These are phyloP conservation scores for Bradysia coprophila DNA, from an alignment of 1,140 invertebrate species.

Conservation along the genomic window DNA sequence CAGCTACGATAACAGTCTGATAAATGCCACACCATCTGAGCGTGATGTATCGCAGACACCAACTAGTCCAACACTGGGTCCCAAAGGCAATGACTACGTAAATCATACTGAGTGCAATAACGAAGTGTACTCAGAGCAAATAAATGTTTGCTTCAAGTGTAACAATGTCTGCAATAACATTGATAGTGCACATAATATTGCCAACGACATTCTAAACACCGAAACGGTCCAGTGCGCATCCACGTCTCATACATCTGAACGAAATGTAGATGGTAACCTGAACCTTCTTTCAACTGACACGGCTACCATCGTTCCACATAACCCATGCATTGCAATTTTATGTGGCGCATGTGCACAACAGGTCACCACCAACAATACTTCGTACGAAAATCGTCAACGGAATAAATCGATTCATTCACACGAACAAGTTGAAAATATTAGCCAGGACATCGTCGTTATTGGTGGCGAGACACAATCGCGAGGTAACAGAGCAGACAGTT, in stretches of 20 bases:
- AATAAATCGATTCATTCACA: neutral
- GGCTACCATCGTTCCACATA: neutral
- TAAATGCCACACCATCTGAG: too few species aligned
- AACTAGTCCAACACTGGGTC: too few species aligned
- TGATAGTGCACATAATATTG: neutral
- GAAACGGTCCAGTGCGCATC: neutral
- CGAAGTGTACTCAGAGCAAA: too few species aligned
- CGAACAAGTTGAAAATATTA: neutral
- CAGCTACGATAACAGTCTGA: too few species aligned
- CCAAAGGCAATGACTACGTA: too few species aligned
- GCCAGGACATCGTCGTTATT: neutral
- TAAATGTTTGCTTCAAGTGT: too few species aligned
- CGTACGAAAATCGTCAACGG: neutral
- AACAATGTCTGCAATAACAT: too few species aligned
- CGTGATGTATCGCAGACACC: too few species aligned
- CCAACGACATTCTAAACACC: neutral
- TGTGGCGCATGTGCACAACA: neutral
- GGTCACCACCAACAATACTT: neutral
- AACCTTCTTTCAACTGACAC: neutral
- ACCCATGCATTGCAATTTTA: neutral
- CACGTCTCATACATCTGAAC: too few species aligned
- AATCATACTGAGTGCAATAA: too few species aligned
- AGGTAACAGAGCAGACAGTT: neutral
- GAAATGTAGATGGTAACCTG: neutral
- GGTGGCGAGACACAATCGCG: neutral